A percentile compares a stretch with the other conserved stretches of the same genome.
Evolutionary conservation across 1,140 invertebrate genomes (phyloP).

Genomic region (Asobara japonica): DNA sequence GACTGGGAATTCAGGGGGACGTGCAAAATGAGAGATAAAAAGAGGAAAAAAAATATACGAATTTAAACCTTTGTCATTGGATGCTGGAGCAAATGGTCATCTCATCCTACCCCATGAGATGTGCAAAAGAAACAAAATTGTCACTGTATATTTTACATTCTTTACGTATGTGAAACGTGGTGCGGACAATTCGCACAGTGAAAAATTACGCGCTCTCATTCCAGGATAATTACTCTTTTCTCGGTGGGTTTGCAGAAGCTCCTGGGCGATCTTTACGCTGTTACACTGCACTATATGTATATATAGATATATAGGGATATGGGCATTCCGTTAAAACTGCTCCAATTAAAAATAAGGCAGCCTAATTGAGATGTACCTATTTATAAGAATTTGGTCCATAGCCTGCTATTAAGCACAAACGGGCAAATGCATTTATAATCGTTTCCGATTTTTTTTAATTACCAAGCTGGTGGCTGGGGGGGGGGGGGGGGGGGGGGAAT

Average conservation of each 20-base stretch:
- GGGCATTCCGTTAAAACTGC: conserved; percentile 51
- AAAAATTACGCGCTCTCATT: conserved; percentile 55
- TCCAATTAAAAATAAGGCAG: conserved; percentile 53
- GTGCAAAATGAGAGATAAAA: background rate
- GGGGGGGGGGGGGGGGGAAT: background rate
- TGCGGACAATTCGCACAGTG: conserved; percentile 51
- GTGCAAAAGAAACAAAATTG: conserved; percentile 16
- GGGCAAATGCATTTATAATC: conserved; percentile 57
- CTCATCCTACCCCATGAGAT: conserved; percentile 13
- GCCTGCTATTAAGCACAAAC: conserved; percentile 45
- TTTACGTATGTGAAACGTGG: conserved; percentile 44
- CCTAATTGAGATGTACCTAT: conserved; percentile 64
- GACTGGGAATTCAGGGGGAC: background rate
- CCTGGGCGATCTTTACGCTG: background rate
- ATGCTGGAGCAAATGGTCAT: background rate
- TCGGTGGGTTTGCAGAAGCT: conserved; percentile 30
- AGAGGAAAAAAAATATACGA: background rate
- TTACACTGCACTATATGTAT: conserved; percentile 15
- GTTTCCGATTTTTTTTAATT: conserved; percentile 50
- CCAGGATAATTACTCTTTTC: conserved; percentile 58
- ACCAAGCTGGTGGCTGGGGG: conserved; percentile 26
- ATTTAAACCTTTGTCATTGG: background rate
- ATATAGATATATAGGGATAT: background rate
- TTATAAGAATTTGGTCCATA: conserved; percentile 46
- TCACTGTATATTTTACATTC: conserved; percentile 44